Evolutionary conservation across 2,888 invertebrate genomes (phyloP), one percentile per base, ranked within the genome.

Genomic region (Byasa hedistus): DNA sequence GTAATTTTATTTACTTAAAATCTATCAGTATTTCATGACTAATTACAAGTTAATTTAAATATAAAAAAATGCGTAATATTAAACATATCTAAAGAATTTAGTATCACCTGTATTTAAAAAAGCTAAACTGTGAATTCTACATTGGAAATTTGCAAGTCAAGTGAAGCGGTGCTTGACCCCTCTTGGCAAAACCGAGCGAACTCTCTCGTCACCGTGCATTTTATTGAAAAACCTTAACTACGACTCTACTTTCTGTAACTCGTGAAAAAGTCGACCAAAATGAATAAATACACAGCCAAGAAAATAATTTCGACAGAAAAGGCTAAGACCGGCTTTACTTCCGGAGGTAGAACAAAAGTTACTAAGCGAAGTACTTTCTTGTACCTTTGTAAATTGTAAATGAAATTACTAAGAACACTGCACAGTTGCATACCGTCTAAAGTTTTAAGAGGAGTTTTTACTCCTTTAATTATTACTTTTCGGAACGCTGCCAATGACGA

Each of bases 51-150:
- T n/a, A n/a, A n/a, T n/a, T n/a, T n/a, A n/a, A n/a, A n/a, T n/a
- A n/a, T n/a, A n/a, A n/a, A n/a, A n/a, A n/a, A n/a, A n/a, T n/a
- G n/a, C n/a, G 32, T 32, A 32, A 32, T 10, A 8, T 32, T 7
- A 32, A 32, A 32, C 10, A 32, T 32, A 32, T 32, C 72, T 75
- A 70, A 70, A 69, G 70, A 36, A 24, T 39, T 54, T 54, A 15
- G 23, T 61, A 39, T 61, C n/a, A 55, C 36, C 10, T 54, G 36
- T 32, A 61, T 54, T 64, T n/a, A 57, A 56, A 23, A 19, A 51
- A 54, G 12, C 23, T 51, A 23, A 55, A 59, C 59, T 65, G 44
- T 19, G 57, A 56, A 65, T 57, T 65, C 48, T 32, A 57, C 51
- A 51, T 57, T 57, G 60, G 57, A 51, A 62, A 61, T 66, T 61